Evolutionary conservation across 2,888 invertebrate genomes (phyloP), one percentile per base, ranked within the genome.

Genomic region (Sinodicranocentrus sp.): DNA sequence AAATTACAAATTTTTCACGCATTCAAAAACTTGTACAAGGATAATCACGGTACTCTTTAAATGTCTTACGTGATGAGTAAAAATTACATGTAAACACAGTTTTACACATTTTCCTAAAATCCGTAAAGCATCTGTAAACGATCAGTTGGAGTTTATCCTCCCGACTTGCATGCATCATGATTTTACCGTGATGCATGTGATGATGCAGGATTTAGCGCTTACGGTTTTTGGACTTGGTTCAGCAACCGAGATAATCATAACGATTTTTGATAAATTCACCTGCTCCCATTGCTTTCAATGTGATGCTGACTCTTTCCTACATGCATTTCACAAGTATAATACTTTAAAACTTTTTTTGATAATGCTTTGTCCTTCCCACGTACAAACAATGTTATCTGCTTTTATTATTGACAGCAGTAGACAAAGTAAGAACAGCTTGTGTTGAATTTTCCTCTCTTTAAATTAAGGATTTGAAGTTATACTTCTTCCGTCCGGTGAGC

Each of bases 141-240:
- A 48, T 48, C 48, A 48, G 48, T 48, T 48, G 13, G 48, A 48
- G 48, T 10, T 48, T 48, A 10, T n/a, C 39, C 33, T 48, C n/a
- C n/a, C 48, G 15, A 6, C 48, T n/a, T 6, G n/a, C n/a, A n/a
- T 48, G n/a, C 48, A 48, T 48, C n/a, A 2, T 52, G 52, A 57
- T 57, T 57, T 57, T 25, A 8, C 52, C 52, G 52, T 52, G 65
- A 25, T 61, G 61, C 28, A n/a, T n/a, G n/a, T 33, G 33, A 48
- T 48, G 48, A 10, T 48, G 33, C 10, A n/a, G 57, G 39, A 78
- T 78, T 78, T 71, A 78, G 78, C 57, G 48, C 70, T 78, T 78
- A 78, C 78, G 78, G 78, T 78, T 48, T 63, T 57, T 23, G 61
- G 61, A 61, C 71, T 70, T 78, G 78, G 78, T 78, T 78, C 78